Base-by-base conservation (phyloP, 2,888 invertebrate genomes). In the Tupiocoris notatus region DNA sequence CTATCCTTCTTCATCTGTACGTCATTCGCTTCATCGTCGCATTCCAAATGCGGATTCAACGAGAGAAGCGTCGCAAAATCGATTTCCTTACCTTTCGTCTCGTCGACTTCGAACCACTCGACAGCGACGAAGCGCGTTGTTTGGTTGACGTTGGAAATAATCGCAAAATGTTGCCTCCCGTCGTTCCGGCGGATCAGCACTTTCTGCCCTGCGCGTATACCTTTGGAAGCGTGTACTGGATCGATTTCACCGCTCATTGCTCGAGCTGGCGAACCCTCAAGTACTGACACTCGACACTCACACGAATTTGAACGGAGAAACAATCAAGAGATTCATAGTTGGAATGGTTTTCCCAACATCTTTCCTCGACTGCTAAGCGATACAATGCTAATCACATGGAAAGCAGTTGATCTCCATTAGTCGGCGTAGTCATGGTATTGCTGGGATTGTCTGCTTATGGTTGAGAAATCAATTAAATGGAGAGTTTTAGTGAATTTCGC, bases 21-120 rank as follows among this genome's bases (percentile, higher is more conserved):
- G 6, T 20, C 1, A 39, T 20, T 1, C 20, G 23, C 3, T 39
- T 65, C 2, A 39, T 39, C 39, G 17, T 18, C 39, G 7, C 54
- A 12, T 16, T 54, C 25, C 39, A 74, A 22, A 39, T 62, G 67
- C 9, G 67, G 75, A 24, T 78, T 78, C 6, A 78, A 59, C 2
- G 22, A 66, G n/a, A 70, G 23, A 17, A 78, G 54, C 20, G 57
- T 62, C 21, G 70, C 76, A 24, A 77, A 68, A 20, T 76, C 75
- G 3, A 76, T 54, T 61, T 76, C 76, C 39, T 76, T 76, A 12
- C 76, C 76, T 67, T 76, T 76, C 3, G 68, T 39, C 20, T 76
- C 76, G 7, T 62, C 62, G 7, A 24, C 59, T 67, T 76, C 76
- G 39, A 76, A 68, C 76, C 76, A 76, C 39, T 76, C 76, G 16